Base-by-base conservation (phyloP, 2,888 invertebrate species). In the Nomada ruficornis region DNA sequence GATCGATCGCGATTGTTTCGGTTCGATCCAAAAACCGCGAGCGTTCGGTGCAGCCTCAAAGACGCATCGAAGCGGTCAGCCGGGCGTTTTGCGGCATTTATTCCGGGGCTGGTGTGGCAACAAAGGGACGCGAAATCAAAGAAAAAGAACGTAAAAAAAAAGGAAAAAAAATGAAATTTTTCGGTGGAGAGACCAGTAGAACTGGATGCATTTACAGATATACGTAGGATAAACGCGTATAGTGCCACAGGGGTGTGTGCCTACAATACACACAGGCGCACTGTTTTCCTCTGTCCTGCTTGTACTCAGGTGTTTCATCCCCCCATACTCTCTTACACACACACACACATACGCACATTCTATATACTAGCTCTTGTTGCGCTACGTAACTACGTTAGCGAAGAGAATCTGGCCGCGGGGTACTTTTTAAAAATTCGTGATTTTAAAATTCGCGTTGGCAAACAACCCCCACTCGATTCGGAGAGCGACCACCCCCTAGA, bases 401-500 rank as follows among this genome's bases (percentile, higher is more conserved):
- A 83, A 86, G 89, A 85, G 88, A 89, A 87, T 87, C 89, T 85
- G 88, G 90, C 86, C 84, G 89, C 80, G 85, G 85, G 84, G 87
- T 88, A 89, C 87, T 89, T 89, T 91, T 91, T 89, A 91, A 91
- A 91, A 91, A 90, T 88, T 91, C 91, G 91, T 90, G 89, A 91
- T 91, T 91, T 89, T 91, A 89, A 91, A 92, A 92, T 92, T 92
- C 91, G 89, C 90, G 89, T 90, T 91, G 91, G 91, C 91, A 92
- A 92, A 91, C 90, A 91, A 89, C 89, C 90, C 90, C 86, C 83
- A 78, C 83, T 77, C 85, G 85, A 86, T 85, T 82, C 85, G 86
- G 55, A 82, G 83, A 86, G 77, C 80, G 63, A 72, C 79, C 85
- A 82, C 80, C 36, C 82, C 86, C 86, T 72, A 59, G 78, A 71